These are phyloP conservation scores for Stictocephala bisonia DNA, from an alignment of 2,888 invertebrate species.

Conservation along the genomic window DNA sequence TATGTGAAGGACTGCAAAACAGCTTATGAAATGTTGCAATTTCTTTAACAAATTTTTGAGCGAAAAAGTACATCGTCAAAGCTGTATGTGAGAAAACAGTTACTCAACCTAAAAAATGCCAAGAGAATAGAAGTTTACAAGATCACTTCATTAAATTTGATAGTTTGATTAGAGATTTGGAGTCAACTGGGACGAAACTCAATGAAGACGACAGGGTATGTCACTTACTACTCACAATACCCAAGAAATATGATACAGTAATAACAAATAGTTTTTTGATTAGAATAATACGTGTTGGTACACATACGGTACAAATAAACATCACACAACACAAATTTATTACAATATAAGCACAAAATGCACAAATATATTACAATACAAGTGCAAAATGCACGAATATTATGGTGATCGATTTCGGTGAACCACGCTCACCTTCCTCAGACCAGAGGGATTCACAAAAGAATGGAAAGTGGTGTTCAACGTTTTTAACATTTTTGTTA, in stretches of 20 bases:
- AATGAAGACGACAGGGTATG: slow-evolving; percentile 45
- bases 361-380: no score
- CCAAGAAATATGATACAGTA: slow-evolving; percentile 39
- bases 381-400: no score
- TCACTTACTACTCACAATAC: slow-evolving; percentile 44
- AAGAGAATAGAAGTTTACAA: slow-evolving; percentile 24
- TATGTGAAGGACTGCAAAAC: slow-evolving; percentile 13
- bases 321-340: no score
- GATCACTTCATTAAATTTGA: slow-evolving; percentile 49
- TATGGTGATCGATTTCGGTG: no score
- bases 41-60: slow-evolving; percentile 11
- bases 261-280: no score
- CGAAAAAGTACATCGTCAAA: slow-evolving; percentile 29
- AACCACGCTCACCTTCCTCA: no score
- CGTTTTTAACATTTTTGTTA: no score
- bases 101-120: slow-evolving; percentile 26
- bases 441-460: no score
- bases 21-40: slow-evolving; percentile 8
- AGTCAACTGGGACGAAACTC: slow-evolving; percentile 30
- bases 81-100: slow-evolving; percentile 28
- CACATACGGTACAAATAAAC: no score
- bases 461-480: no score
- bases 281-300: no score
- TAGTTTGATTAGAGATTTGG: slow-evolving; percentile 34
- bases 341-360: no score